Base-by-base conservation (phyloP, 1,140 invertebrate genomes). In the Telenomus remus region DNA sequence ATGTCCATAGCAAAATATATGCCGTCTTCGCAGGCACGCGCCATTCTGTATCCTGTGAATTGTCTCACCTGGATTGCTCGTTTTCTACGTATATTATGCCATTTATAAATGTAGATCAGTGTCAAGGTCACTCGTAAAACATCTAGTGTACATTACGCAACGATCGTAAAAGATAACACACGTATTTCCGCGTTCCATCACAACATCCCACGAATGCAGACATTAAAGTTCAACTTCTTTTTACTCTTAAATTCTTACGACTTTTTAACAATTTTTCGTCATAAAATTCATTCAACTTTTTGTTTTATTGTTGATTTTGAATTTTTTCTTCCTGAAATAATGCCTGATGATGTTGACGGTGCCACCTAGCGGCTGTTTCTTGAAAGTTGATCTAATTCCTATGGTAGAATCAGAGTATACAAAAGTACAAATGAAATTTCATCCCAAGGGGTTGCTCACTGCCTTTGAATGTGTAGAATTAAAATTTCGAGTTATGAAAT, bases 61-160 rank as follows among this genome's bases (percentile, higher is more conserved):
- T 74, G 65, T 74, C 71, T 71, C 75, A 78, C 78, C 81, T 79
- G 78, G 76, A 61, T 71, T 61, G 75, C 60, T 69, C 76, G 59
- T 76, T 72, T 77, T 47, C 80, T 65, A 76, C 79, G 79, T 79
- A 76, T 82, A 84, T 84, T 80, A 81, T 71, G 39, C 48, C 64
- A 61, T 50, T 49, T 70, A 72, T 68, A 49, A 42, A 61, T 69
- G 77, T 49, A 68, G 75, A 86, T 86, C 77, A 80, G 83, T 85
- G 86, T 86, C 86, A 88, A 88, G 86, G 86, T 86, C 84, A 82
- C 27, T 54, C 51, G 61, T 65, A 54, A 65, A 76, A 76, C 54
- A 72, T 61, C 73, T 74, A 69, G 55, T 27, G 19, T 70, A 65
- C 66, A 77, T 85, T 85, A 82, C 81, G 79, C 79, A 82, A 84